phyloP scores from a whole-genome alignment of 2,113 vertebrate species.

The Zosterops borbonicus region DNA sequence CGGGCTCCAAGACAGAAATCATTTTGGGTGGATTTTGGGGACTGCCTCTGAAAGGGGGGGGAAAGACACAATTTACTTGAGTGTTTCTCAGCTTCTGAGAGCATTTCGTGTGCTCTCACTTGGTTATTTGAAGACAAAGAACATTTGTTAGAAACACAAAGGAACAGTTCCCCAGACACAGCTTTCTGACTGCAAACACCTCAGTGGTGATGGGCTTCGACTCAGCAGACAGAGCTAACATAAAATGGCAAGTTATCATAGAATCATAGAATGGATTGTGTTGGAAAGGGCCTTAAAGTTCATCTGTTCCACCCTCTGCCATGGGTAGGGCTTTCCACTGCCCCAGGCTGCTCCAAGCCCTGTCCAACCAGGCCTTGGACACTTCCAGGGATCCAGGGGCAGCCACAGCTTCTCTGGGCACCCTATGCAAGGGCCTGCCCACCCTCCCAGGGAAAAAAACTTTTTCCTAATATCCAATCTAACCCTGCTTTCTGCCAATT shows the following conservation, averaged over 20 bases:
- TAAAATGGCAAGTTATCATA: neutral
- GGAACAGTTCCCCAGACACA: neutral
- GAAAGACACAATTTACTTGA: neutral
- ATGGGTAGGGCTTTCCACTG: neutral
- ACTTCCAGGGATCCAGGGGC: neutral
- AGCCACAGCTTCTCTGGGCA: neutral
- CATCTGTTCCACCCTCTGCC: neutral
- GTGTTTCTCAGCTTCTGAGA: rapidly evolving
- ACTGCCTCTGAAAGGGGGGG: neutral
- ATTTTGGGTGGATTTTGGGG: conserved; percentile 52
- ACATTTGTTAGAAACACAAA: neutral
- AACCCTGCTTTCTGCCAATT: neutral
- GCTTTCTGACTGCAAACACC: no score
- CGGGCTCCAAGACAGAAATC: conserved; percentile 74
- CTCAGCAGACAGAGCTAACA: no score
- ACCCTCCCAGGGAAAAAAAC: neutral
- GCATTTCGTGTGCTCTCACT: neutral
- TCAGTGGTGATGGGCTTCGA: rapidly evolving
- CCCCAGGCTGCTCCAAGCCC: neutral
- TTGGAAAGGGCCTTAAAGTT: neutral
- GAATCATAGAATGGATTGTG: neutral
- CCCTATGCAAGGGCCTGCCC: neutral
- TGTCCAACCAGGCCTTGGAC: neutral
- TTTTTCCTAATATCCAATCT: neutral
- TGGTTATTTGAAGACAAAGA: neutral